Base-by-base conservation (phyloP, 1,140 invertebrate genomes). In the Hypsibius dujardini region DNA sequence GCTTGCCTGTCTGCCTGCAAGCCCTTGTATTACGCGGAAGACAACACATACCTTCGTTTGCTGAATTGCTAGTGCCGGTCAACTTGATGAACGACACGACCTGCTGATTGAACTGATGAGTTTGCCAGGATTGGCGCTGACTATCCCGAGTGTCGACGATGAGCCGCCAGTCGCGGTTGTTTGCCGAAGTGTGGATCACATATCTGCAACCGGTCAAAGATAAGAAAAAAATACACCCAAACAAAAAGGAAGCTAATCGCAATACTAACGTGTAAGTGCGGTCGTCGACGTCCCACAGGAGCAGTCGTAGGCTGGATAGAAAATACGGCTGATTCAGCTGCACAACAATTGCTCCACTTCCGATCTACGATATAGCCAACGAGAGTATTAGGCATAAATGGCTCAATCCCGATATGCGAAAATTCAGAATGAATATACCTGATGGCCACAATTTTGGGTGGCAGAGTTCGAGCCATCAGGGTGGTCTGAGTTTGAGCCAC, bases 241-340 rank as follows among this genome's bases (percentile, higher is more conserved):
- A 47, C 46, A 71, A 7, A 42, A 72, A 71, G 71, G 42, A 71
- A n/a, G 1, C 46, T 28, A 72, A 50, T 73, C 47, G 70, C 28
- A 7, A 12, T 77, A 91, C 95, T 79, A 94, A 98, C 73, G 88
- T 91, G 80, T 98, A 98, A 74, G 86, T 88, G 56, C 95, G 84
- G 78, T 95, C 90, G 82, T 98, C 95, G 81, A 92, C 95, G 82
- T 98, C 95, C 95, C 95, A 98, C 70, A 98, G 82, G 60, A 98
- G 80, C 76, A 98, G 82, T 76, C 88, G 88, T 75, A 62, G 75
- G 72, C 42, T 72, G 15, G 73, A 47, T 12, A 75, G 40, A 47
- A 95, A 84, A 79, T 95, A 98, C 1, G 95, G 95, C 81, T 98
- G 95, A 40, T 91, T 90, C 72, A 98, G 84, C 81, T 97, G 93